These are phyloP conservation scores for Cotesia chilonis DNA, from an alignment of 1,140 invertebrate species.

Conservation along the genomic window DNA sequence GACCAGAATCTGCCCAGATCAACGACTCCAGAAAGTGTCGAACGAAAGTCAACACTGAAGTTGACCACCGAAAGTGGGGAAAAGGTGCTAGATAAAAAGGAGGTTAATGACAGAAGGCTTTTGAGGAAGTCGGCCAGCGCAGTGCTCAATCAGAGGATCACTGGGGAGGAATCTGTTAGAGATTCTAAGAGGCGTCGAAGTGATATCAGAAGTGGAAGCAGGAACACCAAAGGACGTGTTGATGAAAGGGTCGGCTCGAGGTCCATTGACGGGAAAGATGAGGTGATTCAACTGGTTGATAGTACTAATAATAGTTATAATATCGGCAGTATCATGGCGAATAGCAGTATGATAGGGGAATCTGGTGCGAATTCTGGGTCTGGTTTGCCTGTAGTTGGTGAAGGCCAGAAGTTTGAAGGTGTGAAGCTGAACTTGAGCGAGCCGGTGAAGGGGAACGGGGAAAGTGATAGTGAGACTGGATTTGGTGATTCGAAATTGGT, in stretches of 20 bases:
- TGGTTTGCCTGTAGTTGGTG: neutral
- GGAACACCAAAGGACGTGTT: neutral
- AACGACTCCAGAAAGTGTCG: neutral
- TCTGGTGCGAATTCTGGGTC: constrained; percentile 6
- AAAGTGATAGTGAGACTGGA: neutral
- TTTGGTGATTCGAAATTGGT: neutral
- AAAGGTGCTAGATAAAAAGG: constrained; percentile 18
- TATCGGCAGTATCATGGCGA: neutral
- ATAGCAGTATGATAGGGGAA: constrained; percentile 24
- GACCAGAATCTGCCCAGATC: too few species aligned
- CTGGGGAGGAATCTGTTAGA: constrained; percentile 23
- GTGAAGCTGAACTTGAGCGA: constrained; percentile 2
- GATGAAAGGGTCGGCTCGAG: constrained; percentile 16
- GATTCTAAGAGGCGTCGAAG: constrained; percentile 31
- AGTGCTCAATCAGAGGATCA: constrained; percentile 48
- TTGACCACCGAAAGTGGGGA: too few species aligned
- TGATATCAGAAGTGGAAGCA: constrained; percentile 8
- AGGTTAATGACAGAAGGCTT: constrained; percentile 40
- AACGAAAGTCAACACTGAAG: neutral
- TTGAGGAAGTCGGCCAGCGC: constrained; percentile 50
- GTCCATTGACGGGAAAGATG: constrained; percentile 18
- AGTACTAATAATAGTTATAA: constrained; percentile 5
- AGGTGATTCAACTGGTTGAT: constrained; percentile 17
- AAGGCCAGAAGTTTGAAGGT: neutral
- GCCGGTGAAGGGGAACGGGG: neutral